These are phyloP conservation scores for Macaria notata DNA, from an alignment of 2,888 invertebrate genomes.

Conservation along the genomic window DNA sequence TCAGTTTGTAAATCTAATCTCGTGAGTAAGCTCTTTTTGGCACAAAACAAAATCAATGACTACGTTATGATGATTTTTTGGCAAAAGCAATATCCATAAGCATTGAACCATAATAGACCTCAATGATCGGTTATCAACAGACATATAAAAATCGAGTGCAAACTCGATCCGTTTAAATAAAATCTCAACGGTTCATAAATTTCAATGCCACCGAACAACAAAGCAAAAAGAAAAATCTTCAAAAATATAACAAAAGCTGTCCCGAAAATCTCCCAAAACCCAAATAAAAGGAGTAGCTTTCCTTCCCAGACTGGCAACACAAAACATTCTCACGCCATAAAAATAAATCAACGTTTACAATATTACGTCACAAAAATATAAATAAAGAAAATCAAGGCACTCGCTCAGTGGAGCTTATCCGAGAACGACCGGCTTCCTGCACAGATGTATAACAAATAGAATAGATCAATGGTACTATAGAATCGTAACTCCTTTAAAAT, in stretches of 20 bases:
- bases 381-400: slow-evolving; percentile 16
- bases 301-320: background rate
- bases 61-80: too few relatives aligned
- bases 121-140: too few relatives aligned
- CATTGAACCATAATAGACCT: too few relatives aligned
- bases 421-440: slow-evolving; percentile 24
- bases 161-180: too few relatives aligned
- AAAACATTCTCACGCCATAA: slow-evolving; percentile 10
- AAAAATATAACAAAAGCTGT: background rate
- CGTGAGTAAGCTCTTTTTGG: too few relatives aligned
- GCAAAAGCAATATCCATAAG: too few relatives aligned
- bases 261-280: background rate
- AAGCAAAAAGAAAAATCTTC: background rate
- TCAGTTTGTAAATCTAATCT: too few relatives aligned
- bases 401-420: slow-evolving; percentile 13
- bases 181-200: background rate
- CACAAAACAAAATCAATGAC: too few relatives aligned
- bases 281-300: background rate
- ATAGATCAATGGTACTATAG: background rate
- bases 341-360: slow-evolving; percentile 16
- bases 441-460: slow-evolving; percentile 24
- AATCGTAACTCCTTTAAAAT: background rate
- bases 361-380: slow-evolving; percentile 14
- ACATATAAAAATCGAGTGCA: too few relatives aligned
- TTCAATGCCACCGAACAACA: background rate